phyloP scores from a whole-genome alignment of 2,888 invertebrate species.

The Eurois occulta region DNA sequence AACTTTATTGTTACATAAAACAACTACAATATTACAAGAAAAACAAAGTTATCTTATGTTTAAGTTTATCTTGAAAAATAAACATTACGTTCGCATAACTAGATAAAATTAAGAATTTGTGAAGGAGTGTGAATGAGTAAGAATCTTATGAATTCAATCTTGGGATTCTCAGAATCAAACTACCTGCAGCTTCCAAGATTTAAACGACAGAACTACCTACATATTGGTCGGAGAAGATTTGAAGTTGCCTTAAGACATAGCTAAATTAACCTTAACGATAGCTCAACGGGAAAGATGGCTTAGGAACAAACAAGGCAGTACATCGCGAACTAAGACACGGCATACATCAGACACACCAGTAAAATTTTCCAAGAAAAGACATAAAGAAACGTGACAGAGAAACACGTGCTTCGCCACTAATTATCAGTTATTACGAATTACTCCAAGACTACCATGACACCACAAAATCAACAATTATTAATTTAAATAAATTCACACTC shows the following conservation, averaged over 20 bases:
- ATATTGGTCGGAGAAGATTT: neutral
- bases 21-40: conserved; percentile 29
- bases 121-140: conserved; percentile 22
- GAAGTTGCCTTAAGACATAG: neutral
- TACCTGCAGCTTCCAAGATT: conserved; percentile 4
- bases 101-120: conserved; percentile 41
- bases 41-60: conserved; percentile 46
- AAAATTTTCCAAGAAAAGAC: neutral
- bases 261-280: neutral
- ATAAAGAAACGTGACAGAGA: neutral
- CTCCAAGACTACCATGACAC: conserved; percentile 23
- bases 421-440: neutral
- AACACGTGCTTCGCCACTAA: conserved; percentile 30
- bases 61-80: conserved; percentile 53
- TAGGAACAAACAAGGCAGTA: neutral
- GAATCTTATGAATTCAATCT: conserved; percentile 1
- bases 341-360: neutral
- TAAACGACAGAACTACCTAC: neutral
- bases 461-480: conserved; percentile 39
- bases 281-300: neutral
- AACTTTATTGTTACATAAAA: conserved; percentile 16
- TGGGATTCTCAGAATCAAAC: neutral
- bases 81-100: conserved; percentile 28
- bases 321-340: neutral
- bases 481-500: conserved; percentile 26